Conservation (phyloP, 2,797 vertebrate genomes). For the Leptatherina wallacei region DNA sequence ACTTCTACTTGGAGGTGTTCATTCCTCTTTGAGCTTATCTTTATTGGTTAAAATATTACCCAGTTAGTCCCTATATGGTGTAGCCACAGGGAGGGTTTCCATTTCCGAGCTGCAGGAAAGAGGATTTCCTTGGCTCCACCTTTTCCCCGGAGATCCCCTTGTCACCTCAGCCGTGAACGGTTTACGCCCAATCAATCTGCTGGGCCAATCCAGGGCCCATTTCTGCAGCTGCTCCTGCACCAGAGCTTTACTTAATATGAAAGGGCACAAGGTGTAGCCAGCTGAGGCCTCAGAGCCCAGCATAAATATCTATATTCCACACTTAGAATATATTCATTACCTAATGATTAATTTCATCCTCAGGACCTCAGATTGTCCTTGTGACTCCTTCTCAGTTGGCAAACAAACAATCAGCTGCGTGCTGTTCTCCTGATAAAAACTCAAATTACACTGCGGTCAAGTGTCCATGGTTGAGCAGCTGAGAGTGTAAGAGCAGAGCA, state of each 20-base stretch:
- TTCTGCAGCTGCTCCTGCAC: slow-evolving; percentile 80
- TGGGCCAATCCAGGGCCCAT: slow-evolving; percentile 51
- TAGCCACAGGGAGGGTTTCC: slow-evolving; percentile 40
- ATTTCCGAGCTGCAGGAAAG: slow-evolving; percentile 58
- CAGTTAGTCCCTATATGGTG: slow-evolving; percentile 34
- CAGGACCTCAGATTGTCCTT: slow-evolving; percentile 3
- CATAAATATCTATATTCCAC: slow-evolving; percentile 37
- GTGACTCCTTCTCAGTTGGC: slow-evolving; percentile 15
- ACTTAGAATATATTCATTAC: slow-evolving; percentile 32
- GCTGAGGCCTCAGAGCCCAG: slow-evolving; percentile 70
- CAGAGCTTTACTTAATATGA: slow-evolving; percentile 71
- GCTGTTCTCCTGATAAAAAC: slow-evolving; percentile 23
- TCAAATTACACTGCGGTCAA: slow-evolving; percentile 13
- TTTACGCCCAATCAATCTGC: slow-evolving; percentile 83
- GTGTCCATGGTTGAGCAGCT: slow-evolving; percentile 35
- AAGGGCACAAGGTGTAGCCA: slow-evolving; percentile 61
- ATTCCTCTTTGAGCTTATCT: slow-evolving; percentile 31
- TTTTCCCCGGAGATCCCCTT: slow-evolving; percentile 66
- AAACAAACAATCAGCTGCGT: slow-evolving; percentile 19
- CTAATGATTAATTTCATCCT: slow-evolving; percentile 29
- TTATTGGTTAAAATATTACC: slow-evolving; percentile 36
- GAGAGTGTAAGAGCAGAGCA: slow-evolving; percentile 50
- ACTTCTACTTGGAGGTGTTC: slow-evolving; percentile 13
- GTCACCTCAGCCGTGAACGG: slow-evolving; percentile 77
- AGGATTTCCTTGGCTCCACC: slow-evolving; percentile 40